Percentiles rank a stretch among this genome's conserved stretches.
phyloP scores from a whole-genome alignment of 2,113 vertebrate genomes.

The Chaetura pelagica region DNA sequence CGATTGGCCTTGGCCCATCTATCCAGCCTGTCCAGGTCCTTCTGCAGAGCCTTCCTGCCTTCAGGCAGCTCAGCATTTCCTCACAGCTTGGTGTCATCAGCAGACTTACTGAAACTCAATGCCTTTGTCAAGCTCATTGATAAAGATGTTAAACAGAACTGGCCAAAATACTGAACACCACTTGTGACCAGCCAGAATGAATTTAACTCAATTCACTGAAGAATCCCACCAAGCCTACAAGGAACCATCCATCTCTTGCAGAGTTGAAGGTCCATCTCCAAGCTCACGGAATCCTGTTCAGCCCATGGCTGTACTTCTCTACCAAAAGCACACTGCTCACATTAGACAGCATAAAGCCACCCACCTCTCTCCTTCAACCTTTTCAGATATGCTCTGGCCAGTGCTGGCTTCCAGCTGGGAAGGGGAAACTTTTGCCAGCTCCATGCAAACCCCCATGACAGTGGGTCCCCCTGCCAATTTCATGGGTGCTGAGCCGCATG shows the following conservation, averaged over 20 bases:
- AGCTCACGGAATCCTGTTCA: not conserved
- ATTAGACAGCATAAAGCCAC: not conserved
- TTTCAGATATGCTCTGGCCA: not conserved
- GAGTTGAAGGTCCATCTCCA: not conserved
- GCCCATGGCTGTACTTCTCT: fast-evolving
- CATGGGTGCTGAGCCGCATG: not conserved
- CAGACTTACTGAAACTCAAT: too few species aligned
- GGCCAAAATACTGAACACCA: too few species aligned
- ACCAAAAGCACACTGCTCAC: not conserved
- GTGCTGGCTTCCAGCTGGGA: not conserved
- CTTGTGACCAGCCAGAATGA: too few species aligned
- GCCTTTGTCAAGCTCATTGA: too few species aligned
- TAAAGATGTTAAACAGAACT: too few species aligned
- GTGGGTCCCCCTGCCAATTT: not conserved
- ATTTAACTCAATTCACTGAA: too few species aligned
- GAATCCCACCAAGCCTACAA: not conserved
- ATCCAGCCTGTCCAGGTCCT: too few species aligned
- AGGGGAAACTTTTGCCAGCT: not conserved
- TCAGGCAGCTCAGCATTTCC: too few species aligned
- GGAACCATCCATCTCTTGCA: not conserved
- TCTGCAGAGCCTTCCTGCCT: too few species aligned
- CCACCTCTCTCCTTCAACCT: not conserved
- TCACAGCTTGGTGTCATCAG: too few species aligned
- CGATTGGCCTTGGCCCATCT: too few species aligned
- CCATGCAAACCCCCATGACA: not conserved